These are phyloP conservation scores for Heterodera filipjevi DNA, from an alignment of 2,888 invertebrate species.

Conservation along the genomic window DNA sequence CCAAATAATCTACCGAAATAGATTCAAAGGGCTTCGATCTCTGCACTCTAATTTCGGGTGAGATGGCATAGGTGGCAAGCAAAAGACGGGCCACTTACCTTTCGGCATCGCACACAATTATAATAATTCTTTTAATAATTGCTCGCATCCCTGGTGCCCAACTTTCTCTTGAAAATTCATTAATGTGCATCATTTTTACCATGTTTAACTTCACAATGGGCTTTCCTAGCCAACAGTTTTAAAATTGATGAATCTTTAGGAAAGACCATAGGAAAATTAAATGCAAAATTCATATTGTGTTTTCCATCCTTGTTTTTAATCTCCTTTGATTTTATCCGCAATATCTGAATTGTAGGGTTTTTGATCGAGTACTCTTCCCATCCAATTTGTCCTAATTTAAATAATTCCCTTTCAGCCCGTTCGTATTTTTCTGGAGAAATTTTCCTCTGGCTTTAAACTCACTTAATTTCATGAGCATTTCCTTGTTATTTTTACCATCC, in stretches of 20 bases:
- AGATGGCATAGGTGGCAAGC: constrained; percentile 22
- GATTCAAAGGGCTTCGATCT: constrained; percentile 36
- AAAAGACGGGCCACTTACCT: constrained; percentile 7
- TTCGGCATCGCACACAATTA: constrained; percentile 10
- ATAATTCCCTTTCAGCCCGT: not conserved
- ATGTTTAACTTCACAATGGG: constrained; percentile 8
- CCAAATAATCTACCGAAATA: constrained; percentile 42
- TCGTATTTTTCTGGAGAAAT: not conserved
- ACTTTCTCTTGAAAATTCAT: not conserved
- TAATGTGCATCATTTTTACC: constrained; percentile 16
- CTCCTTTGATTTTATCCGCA: not conserved
- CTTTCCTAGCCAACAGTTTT: not conserved
- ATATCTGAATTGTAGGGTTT: not conserved
- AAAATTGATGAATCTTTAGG: too few relatives aligned
- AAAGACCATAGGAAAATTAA: not conserved
- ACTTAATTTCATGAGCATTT: not conserved
- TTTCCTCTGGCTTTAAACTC: too few relatives aligned
- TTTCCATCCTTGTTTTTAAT: not conserved
- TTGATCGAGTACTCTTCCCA: not conserved
- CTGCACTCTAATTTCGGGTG: constrained; percentile 33
- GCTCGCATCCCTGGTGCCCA: not conserved
- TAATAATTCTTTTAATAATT: not conserved
- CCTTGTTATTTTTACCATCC: too few relatives aligned
- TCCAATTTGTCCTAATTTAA: not conserved
- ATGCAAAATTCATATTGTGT: not conserved